These are phyloP conservation scores for Ormyrus labotus DNA, from an alignment of 2,888 invertebrate genomes.

Conservation along the genomic window DNA sequence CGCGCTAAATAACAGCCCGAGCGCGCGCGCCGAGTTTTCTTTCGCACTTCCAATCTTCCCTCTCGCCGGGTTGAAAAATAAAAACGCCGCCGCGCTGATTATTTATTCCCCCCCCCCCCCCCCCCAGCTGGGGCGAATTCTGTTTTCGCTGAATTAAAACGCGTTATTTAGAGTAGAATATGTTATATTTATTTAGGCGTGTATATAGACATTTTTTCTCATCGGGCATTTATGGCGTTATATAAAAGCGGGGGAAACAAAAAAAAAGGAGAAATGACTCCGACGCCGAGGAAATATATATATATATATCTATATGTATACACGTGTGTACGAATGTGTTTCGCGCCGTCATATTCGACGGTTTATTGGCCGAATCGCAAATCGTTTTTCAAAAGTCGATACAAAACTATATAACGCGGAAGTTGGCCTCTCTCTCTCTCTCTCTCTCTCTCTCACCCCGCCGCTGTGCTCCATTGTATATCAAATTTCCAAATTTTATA, in stretches of 20 bases:
- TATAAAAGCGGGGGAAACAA: too few relatives aligned
- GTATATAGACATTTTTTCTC: too few relatives aligned
- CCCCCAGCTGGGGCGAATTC: too few relatives aligned
- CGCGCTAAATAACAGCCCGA: constrained; percentile 28
- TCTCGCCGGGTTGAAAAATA: not conserved
- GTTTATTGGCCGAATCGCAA: constrained; percentile 2
- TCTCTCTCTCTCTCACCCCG: not conserved
- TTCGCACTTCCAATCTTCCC: not conserved
- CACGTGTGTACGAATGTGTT: not conserved
- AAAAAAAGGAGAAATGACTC: too few relatives aligned
- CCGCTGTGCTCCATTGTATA: constrained; percentile 20
- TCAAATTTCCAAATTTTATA: constrained; percentile 41
- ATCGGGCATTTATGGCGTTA: too few relatives aligned
- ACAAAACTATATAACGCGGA: not conserved
- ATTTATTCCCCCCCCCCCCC: too few relatives aligned
- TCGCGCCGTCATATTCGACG: not conserved
- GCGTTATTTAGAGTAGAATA: too few relatives aligned
- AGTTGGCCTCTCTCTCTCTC: constrained; percentile 1
- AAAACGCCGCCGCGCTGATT: too few relatives aligned
- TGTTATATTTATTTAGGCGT: too few relatives aligned
- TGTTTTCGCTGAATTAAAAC: too few relatives aligned
- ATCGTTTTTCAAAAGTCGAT: constrained; percentile 19
- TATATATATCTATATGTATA: not conserved
- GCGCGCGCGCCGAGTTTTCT: not conserved
- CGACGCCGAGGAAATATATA: too few relatives aligned